Base-by-base conservation (phyloP, 2,888 invertebrate genomes). In the Heliconius erato region DNA sequence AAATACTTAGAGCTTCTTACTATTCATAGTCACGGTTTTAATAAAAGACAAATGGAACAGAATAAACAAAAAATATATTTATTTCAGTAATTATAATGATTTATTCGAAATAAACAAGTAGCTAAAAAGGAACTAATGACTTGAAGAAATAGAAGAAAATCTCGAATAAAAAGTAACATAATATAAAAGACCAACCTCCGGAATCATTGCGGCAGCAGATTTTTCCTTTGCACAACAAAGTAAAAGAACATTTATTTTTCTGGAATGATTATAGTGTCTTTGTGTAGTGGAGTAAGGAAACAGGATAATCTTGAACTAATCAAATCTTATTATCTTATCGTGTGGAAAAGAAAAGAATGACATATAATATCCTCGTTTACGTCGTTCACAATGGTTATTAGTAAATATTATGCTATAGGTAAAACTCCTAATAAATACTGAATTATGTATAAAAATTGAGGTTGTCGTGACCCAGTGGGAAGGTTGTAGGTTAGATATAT, bases 231-330 rank as follows among this genome's bases (percentile, higher is more conserved):
- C 68, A 44, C 65, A 59, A 79, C 79, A 80, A 84, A 82, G 79
- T 79, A 79, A 80, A 83, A 80, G 80, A 77, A 81, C 76, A 69
- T 79, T 59, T 65, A 76, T 83, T 83, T 83, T 79, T 79, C 81
- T 67, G 68, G 79, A 59, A 76, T 80, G 69, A 79, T 81, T 79
- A 83, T 74, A 78, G 49, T 79, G 74, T 79, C 79, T 82, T 79
- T 81, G 82, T 82, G 79, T 71, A 79, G 83, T 81, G 81, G 79
- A 81, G 76, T 79, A 69, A 63, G 79, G 69, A 78, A 74, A 59
- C 67, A 79, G 80, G 69, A 80, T 80, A 82, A 80, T 82, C 74
- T 84, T 74, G 49, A 67, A 59, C 78, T 79, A 79, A 84, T 84
- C 82, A 84, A 80, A 79, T 79, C 63, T 67, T 68, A 74, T 44